Evolutionary conservation across 37 sponge, comb jelly and placozoan species (phyloP).

Genomic region (Mnemiopsis leidyi): DNA sequence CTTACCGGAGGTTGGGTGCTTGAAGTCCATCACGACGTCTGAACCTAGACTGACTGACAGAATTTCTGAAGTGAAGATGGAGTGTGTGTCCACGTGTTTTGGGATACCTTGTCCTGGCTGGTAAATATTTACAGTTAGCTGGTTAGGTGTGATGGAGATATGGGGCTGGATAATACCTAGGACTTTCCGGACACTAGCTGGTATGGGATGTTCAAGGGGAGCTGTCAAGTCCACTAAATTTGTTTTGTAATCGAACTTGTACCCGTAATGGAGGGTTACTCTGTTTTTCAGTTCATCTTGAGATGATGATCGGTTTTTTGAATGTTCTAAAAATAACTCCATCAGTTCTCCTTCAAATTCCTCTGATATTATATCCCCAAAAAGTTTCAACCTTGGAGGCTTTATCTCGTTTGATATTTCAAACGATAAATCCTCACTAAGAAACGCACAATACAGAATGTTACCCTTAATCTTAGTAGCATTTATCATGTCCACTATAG

Average conservation of each 20-base stretch:
- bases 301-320: not conserved
- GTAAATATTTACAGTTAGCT: conserved; percentile 88
- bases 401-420: not conserved
- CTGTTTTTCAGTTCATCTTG: conserved; percentile 71
- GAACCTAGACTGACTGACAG: conserved; percentile 84
- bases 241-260: conserved; percentile 79
- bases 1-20: conserved; percentile 58
- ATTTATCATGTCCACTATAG: not conserved
- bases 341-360: conserved; percentile 69
- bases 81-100: conserved; percentile 89
- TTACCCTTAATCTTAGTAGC: not conserved
- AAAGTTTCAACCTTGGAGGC: conserved; percentile 72
- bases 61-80: conserved; percentile 80
- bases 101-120: conserved; percentile 93
- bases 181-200: conserved; percentile 66
- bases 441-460: not conserved
- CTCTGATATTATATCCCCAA: conserved; percentile 66
- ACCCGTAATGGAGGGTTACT: conserved; percentile 82
- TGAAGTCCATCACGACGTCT: conserved; percentile 86
- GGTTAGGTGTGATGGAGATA: conserved; percentile 70
- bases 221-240: conserved; percentile 74
- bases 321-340: conserved; percentile 63
- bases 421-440: conserved; percentile 12
- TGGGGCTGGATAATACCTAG: conserved; percentile 67
- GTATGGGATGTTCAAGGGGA: conserved; percentile 77